Base-by-base conservation (phyloP, 1,140 invertebrate genomes). In the Heterodera carotae region DNA sequence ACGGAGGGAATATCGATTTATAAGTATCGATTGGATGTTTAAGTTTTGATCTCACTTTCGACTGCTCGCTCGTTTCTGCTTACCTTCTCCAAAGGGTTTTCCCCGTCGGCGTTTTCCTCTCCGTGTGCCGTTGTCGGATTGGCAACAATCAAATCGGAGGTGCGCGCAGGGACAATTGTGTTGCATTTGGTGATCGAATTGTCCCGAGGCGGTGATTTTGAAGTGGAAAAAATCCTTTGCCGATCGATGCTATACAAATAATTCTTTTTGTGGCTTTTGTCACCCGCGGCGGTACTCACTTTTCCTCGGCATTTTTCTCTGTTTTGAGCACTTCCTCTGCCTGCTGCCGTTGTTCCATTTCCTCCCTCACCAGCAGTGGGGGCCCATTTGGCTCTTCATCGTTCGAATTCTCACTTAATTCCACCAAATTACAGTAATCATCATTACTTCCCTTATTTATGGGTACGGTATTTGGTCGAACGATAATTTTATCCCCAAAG, bases 41-140 rank as follows among this genome's bases (percentile, higher is more conserved):
- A 7, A 69, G 0, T 69, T 69, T 31, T 27, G 4, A 8, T 62
- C n/a, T 2, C 7, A 6, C 7, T 62, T 62, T 18, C 29, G 34
- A 73, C 12, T 12, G n/a, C n/a, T n/a, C n/a, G n/a, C 48, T 27
- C 36, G 4, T 69, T 34, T 33, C 31, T 60, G 27, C 22, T 33
- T 34, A 62, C 59, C 72, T 62, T 74, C 8, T 74, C 72, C 64
- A 74, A 62, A 22, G 72, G 72, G 39, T 74, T 64, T 15, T 62
- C 72, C 15, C 64, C 72, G 10, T 74, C 64, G 15, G 22, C 72
- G 15, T 66, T 18, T 5, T 74, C 62, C 7, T 62, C 62, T 56
- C 48, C 48, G 56, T 53, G 56, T 4, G 56, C 71, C n/a, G 56
- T 60, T 22, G 48, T 22, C 22, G 48, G 48, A 18, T 56, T 18